phyloP scores from a whole-genome alignment of 2,797 vertebrate species.

The Gallinago stenura region DNA sequence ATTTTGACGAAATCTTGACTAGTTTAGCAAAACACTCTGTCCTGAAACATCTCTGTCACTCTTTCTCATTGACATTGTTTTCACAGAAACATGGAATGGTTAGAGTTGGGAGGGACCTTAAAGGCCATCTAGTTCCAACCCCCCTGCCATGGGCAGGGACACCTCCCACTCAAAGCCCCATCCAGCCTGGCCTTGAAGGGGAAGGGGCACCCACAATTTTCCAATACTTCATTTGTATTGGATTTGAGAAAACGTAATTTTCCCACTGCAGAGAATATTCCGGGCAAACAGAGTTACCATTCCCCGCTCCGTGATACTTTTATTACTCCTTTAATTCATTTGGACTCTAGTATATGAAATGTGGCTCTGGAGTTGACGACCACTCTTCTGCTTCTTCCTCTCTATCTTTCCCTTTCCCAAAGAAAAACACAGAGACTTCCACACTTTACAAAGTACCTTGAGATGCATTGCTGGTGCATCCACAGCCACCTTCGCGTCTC shows the following conservation, averaged over 20 bases:
- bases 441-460: background rate
- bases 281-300: background rate
- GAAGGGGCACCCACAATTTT: too few species aligned
- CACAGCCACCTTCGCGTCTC: background rate
- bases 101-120: too few species aligned
- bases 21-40: background rate
- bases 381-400: background rate
- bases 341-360: background rate
- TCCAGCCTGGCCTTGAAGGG: too few species aligned
- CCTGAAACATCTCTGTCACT: background rate
- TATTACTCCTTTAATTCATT: background rate
- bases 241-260: background rate
- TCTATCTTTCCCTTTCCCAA: background rate
- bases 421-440: background rate
- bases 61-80: background rate
- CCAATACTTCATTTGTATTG: background rate
- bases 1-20: background rate
- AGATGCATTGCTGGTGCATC: background rate
- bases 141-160: too few species aligned
- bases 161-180: too few species aligned
- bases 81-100: too few species aligned
- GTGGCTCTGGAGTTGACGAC: background rate
- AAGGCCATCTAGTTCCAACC: too few species aligned
- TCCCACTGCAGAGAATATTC: background rate
- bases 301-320: background rate